phyloP scores from a whole-genome alignment of 2,797 vertebrate genomes.

The Lacerta bilineata region DNA sequence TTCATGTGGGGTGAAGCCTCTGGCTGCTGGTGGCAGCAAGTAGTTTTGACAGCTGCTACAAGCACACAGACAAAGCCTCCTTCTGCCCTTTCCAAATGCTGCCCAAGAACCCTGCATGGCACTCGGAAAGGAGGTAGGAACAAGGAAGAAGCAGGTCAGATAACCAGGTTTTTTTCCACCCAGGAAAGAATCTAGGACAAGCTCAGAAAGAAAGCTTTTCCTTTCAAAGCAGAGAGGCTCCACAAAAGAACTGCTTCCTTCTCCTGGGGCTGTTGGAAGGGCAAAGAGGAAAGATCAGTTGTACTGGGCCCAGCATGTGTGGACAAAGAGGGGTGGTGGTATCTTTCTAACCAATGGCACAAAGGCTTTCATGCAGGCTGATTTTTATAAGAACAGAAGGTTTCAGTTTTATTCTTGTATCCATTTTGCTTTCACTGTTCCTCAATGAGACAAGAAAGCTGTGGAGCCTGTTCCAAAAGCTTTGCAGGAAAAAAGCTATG shows the following conservation, averaged over 20 bases:
- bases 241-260: not conserved
- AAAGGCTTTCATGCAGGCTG: not conserved
- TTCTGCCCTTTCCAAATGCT: not conserved
- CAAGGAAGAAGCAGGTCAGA: not conserved
- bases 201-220: not conserved
- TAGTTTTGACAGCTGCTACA: not conserved
- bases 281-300: not conserved
- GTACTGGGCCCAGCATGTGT: not conserved
- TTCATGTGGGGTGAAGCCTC: not conserved
- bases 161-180: not conserved
- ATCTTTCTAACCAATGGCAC: not conserved
- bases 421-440: not conserved
- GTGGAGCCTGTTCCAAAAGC: not conserved
- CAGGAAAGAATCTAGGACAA: not conserved
- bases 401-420: not conserved
- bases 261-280: not conserved
- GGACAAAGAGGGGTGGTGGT: too few relatives aligned
- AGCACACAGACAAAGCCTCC: not conserved
- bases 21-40: not conserved
- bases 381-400: not conserved
- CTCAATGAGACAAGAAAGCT: not conserved
- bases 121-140: not conserved
- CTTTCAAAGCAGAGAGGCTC: too few relatives aligned
- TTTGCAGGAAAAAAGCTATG: not conserved
- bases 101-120: too few relatives aligned